A percentile compares a stretch with the other conserved stretches of the same genome.
These are phyloP conservation scores for Pelosia muscerda DNA, from an alignment of 2,888 invertebrate species.

Conservation along the genomic window DNA sequence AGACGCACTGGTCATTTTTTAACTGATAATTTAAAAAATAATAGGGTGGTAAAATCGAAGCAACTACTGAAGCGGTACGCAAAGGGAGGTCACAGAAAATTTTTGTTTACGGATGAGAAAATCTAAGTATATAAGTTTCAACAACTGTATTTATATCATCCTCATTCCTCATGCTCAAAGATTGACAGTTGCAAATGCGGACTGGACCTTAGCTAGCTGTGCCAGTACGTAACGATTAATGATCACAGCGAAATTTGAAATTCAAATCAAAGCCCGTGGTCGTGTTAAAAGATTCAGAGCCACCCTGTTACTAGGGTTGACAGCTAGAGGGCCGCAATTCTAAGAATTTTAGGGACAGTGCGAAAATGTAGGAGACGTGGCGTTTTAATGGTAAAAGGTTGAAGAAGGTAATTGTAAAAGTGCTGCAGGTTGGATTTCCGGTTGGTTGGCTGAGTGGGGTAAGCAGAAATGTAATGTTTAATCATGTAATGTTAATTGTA, in stretches of 20 bases:
- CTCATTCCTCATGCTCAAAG: too few species aligned
- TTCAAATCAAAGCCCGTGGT: constrained; percentile 55
- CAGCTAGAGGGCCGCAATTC: constrained; percentile 32
- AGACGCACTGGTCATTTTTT: too few species aligned
- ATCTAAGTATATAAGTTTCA: too few species aligned
- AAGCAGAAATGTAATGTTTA: not conserved
- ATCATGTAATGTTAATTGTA: not conserved
- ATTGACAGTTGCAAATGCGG: not conserved
- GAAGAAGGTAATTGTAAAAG: not conserved
- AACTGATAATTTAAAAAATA: too few species aligned
- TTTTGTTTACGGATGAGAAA: too few species aligned
- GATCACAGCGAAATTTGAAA: constrained; percentile 50
- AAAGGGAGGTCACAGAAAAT: too few species aligned
- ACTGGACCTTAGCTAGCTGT: constrained; percentile 32
- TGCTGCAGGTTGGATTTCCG: not conserved
- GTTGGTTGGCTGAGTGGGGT: not conserved
- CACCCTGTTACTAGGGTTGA: constrained; percentile 26
- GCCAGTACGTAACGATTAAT: constrained; percentile 53
- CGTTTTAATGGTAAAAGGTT: constrained; percentile 17
- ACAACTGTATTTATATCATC: not conserved
- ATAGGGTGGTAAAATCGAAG: too few species aligned
- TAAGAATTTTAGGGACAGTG: constrained; percentile 33
- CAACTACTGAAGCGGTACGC: too few species aligned
- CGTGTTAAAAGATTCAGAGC: constrained; percentile 56
- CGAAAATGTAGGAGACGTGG: constrained; percentile 4